Percentiles rank a stretch among this genome's conserved stretches.
Conservation (phyloP, 2,888 invertebrate genomes). For the Callimorpha dominula region DNA sequence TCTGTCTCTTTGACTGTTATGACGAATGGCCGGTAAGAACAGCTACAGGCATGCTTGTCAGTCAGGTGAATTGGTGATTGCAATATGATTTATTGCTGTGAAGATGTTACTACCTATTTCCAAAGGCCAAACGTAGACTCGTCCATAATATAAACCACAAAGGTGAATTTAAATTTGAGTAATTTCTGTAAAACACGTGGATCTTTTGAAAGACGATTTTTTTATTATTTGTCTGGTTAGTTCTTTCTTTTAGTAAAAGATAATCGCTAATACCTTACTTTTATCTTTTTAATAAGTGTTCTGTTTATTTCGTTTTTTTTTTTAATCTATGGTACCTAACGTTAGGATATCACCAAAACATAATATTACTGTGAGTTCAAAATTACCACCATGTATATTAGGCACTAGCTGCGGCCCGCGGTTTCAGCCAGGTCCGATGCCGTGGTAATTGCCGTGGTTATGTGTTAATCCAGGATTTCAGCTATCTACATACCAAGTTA, state of each 20-base stretch:
- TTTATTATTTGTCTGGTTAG: not conserved
- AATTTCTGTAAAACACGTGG: not conserved
- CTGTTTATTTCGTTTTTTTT: too few relatives aligned
- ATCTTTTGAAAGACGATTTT: not conserved
- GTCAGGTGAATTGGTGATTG: constrained; percentile 24
- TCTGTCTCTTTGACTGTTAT: constrained; percentile 5
- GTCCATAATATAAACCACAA: not conserved
- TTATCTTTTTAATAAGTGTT: not conserved
- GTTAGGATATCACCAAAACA: too few relatives aligned
- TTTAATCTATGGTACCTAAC: too few relatives aligned
- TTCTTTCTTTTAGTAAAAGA: not conserved
- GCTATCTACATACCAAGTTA: too few relatives aligned
- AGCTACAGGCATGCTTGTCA: constrained; percentile 15
- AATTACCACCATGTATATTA: too few relatives aligned
- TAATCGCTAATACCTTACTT: not conserved
- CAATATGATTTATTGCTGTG: constrained; percentile 17
- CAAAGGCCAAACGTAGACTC: constrained; percentile 1
- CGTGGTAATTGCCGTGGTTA: too few relatives aligned
- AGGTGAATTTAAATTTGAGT: not conserved
- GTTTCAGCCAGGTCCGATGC: too few relatives aligned
- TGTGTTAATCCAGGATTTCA: too few relatives aligned
- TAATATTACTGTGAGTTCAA: too few relatives aligned
- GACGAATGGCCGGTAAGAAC: constrained; percentile 11
- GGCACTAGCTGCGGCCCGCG: too few relatives aligned
- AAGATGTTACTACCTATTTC: constrained; percentile 7